Percentiles rank a stretch among this genome's conserved stretches.
Evolutionary conservation across 2,113 vertebrate genomes (phyloP).

Genomic region (Eudyptes chrysolophus): DNA sequence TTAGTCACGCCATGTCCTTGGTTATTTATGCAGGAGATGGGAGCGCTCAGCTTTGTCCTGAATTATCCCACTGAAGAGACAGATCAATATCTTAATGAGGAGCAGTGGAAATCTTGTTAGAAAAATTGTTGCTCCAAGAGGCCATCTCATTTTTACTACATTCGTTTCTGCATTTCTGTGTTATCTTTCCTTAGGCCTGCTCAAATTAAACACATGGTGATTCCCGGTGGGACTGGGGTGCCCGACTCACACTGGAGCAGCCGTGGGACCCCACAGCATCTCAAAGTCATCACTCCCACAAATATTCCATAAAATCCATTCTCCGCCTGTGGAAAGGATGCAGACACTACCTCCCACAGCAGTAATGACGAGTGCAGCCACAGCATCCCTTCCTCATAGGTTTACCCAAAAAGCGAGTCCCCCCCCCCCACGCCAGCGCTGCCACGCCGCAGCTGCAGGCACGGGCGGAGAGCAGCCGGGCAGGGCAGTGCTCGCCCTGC

Average conservation of each 20-base stretch:
- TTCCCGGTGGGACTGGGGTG: rapidly evolving
- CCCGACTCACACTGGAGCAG: rapidly evolving
- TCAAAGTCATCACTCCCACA: background rate
- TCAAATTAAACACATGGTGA: rapidly evolving
- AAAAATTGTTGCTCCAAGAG: background rate
- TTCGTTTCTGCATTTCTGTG: background rate
- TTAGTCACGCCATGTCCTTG: background rate
- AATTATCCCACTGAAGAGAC: background rate
- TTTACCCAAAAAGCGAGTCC: background rate
- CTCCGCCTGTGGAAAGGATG: background rate
- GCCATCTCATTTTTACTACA: rapidly evolving
- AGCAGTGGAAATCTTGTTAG: background rate
- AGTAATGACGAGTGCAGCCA: rapidly evolving
- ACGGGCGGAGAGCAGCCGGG: background rate
- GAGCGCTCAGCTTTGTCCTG: background rate
- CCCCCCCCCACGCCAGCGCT: background rate
- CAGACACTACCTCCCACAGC: background rate
- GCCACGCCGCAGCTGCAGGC: background rate
- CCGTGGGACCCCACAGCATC: background rate
- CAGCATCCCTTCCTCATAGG: background rate
- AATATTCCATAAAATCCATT: background rate
- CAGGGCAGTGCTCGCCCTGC: background rate
- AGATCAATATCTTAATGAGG: background rate
- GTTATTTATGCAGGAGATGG: background rate
- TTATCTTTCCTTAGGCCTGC: rapidly evolving